Conservation (phyloP, 2,113 vertebrate genomes). For the Rhagologus leucostigma region DNA sequence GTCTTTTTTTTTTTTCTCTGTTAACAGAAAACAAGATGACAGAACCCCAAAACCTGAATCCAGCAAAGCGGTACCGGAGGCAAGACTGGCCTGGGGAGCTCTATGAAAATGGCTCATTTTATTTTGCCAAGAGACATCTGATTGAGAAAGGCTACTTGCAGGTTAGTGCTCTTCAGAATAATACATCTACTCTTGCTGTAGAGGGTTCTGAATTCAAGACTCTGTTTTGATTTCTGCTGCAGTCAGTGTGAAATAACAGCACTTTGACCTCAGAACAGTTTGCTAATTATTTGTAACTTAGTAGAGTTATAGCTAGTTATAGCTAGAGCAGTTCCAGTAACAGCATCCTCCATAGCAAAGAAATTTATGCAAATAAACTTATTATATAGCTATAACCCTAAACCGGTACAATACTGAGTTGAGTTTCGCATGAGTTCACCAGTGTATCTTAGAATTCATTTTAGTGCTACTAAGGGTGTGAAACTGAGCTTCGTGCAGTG, state of each 20-base stretch:
- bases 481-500: not conserved
- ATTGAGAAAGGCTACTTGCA: conserved; percentile 78
- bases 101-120: conserved; percentile 94
- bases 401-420: not conserved
- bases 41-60: conserved; percentile 80
- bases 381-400: not conserved
- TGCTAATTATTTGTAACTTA: not conserved
- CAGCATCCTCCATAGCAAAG: not conserved
- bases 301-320: not conserved
- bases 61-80: conserved; percentile 79
- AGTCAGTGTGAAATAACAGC: not conserved
- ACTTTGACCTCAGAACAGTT: not conserved
- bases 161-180: conserved; percentile 69
- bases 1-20: not conserved
- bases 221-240: not conserved
- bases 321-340: not conserved
- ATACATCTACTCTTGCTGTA: not conserved
- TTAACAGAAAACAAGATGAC: conserved; percentile 70
- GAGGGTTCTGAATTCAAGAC: not conserved
- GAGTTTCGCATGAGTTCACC: not conserved
- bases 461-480: not conserved
- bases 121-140: conserved; percentile 82
- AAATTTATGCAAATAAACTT: not conserved
- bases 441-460: not conserved
- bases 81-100: conserved; percentile 96